Conservation (phyloP, 1,140 invertebrate species). For the Trachymyrmex septentrionalis region DNA sequence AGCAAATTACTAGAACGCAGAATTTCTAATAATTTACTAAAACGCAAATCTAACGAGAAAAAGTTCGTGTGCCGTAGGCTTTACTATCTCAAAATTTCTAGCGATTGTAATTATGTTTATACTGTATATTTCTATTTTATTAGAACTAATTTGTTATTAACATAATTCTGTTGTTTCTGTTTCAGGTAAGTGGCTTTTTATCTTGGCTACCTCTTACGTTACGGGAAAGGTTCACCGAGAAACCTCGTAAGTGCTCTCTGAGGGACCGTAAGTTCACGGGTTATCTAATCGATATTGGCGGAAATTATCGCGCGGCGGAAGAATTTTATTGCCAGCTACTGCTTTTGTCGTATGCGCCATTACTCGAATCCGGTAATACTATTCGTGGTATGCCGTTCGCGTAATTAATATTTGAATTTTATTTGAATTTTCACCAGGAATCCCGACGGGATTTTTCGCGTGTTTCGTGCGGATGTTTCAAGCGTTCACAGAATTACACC, state of each 20-base stretch:
- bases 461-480: constrained; percentile 32
- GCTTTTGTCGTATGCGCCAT: constrained; percentile 29
- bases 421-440: constrained; percentile 65
- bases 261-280: constrained; percentile 14
- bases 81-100: background rate
- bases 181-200: constrained; percentile 42
- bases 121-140: background rate
- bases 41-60: too few relatives aligned
- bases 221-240: constrained; percentile 9
- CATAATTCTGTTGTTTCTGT: constrained; percentile 43
- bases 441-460: constrained; percentile 48
- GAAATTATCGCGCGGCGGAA: constrained; percentile 18
- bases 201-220: constrained; percentile 46
- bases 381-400: background rate
- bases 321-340: constrained; percentile 44
- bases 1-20: too few relatives aligned
- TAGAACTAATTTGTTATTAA: constrained; percentile 12
- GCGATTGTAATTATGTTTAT: background rate
- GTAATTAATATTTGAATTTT: constrained; percentile 68
- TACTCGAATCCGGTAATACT: constrained; percentile 16
- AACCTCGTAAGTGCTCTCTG: constrained; percentile 39
- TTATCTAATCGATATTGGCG: constrained; percentile 53
- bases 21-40: too few relatives aligned
- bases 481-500: constrained; percentile 21
- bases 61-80: too few relatives aligned